Percentiles rank a stretch among this genome's conserved stretches.
These are phyloP conservation scores for Thomomys bottae DNA, from an alignment of 2,113 vertebrate genomes.

Conservation along the genomic window DNA sequence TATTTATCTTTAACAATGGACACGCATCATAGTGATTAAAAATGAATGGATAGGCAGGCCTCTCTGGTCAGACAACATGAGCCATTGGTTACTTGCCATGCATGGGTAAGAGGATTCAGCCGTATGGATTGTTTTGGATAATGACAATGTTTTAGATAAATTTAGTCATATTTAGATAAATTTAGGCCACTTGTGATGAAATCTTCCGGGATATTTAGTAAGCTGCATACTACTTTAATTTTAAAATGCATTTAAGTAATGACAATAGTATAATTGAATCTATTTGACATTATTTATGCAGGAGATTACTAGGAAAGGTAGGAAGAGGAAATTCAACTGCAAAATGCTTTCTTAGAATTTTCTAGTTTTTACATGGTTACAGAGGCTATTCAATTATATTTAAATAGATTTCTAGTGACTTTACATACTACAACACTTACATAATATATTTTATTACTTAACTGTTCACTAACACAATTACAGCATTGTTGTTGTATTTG, in stretches of 20 bases:
- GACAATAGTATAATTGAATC: neutral
- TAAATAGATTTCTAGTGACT: neutral
- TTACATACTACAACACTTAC: neutral
- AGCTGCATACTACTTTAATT: neutral
- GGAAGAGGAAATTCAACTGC: no score
- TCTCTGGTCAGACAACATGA: slow-evolving; percentile 7
- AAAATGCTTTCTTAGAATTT: neutral
- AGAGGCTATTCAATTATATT: slow-evolving; percentile 15
- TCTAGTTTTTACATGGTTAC: neutral
- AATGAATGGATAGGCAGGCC: neutral
- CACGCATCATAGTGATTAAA: neutral
- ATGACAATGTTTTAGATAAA: neutral
- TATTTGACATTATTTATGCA: slow-evolving; percentile 4
- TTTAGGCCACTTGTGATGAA: neutral
- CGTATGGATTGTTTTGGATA: no score
- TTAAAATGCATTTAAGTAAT: slow-evolving; percentile 11
- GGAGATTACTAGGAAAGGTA: neutral
- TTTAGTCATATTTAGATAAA: slow-evolving; percentile 9
- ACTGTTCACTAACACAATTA: neutral
- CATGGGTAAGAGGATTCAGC: slow-evolving; percentile 41
- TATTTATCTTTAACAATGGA: neutral
- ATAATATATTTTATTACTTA: neutral
- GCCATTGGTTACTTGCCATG: neutral
- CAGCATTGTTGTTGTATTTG: neutral
- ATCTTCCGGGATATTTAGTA: neutral